Percentiles rank a stretch among this genome's conserved stretches.
phyloP scores from a whole-genome alignment of 1,140 invertebrate species.

The Drosophila subpulchrella region DNA sequence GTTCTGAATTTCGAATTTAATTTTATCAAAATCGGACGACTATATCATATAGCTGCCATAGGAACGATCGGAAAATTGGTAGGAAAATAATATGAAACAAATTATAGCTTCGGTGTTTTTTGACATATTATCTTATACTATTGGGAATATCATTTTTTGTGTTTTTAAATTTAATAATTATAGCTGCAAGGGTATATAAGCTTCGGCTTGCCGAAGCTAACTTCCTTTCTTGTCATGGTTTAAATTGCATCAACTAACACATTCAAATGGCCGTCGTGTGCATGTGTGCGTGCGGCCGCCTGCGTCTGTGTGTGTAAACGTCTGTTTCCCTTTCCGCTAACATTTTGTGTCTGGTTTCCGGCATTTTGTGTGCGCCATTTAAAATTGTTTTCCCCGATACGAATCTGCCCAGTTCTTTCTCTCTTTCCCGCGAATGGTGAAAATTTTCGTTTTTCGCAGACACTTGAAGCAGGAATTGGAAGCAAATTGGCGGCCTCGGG shows the following conservation, averaged over 20 bases:
- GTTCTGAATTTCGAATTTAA: too few species aligned
- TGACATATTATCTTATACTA: too few species aligned
- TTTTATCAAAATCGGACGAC: too few species aligned
- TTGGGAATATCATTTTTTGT: too few species aligned
- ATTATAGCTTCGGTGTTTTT: too few species aligned
- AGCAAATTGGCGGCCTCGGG: constrained; percentile 72
- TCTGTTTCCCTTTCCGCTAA: constrained; percentile 78
- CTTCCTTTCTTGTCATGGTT: too few species aligned
- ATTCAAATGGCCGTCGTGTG: constrained; percentile 14
- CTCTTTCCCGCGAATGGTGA: constrained; percentile 20
- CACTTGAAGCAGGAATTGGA: constrained; percentile 73
- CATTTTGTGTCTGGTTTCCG: constrained; percentile 82
- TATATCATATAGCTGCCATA: too few species aligned
- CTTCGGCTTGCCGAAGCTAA: too few species aligned
- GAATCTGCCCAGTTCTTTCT: constrained; percentile 57
- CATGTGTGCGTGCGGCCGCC: constrained; percentile 23
- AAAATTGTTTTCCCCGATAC: constrained; percentile 80
- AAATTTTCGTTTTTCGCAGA: constrained; percentile 53
- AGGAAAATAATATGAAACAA: too few species aligned
- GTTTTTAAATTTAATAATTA: too few species aligned
- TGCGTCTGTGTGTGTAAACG: constrained; percentile 40
- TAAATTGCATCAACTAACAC: constrained; percentile 43
- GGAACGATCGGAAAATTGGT: too few species aligned
- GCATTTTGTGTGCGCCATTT: constrained; percentile 78
- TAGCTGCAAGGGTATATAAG: too few species aligned